Evolutionary conservation across 1,140 invertebrate genomes (phyloP).

Genomic region (Drosophila ercepeae): DNA sequence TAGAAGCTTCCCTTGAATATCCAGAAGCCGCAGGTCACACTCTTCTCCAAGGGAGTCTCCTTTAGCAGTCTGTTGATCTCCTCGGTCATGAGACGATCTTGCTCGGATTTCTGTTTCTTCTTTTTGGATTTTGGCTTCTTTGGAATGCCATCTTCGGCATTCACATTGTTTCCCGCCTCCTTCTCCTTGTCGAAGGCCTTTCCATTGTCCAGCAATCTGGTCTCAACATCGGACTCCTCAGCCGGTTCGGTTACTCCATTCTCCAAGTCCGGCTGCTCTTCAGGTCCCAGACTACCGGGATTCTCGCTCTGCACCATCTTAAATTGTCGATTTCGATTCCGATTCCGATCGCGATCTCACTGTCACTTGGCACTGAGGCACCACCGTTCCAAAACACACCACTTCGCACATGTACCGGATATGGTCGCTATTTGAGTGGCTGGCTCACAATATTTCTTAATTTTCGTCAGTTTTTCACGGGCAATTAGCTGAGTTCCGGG

Average conservation of each 20-base stretch:
- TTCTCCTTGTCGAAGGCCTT: constrained; percentile 22
- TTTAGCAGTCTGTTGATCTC: constrained; percentile 85
- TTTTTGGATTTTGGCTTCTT: constrained; percentile 54
- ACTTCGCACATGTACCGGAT: constrained; percentile 16
- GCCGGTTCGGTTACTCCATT: constrained; percentile 14
- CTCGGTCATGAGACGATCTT: constrained; percentile 69
- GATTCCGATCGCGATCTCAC: constrained; percentile 6
- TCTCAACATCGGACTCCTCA: constrained; percentile 46
- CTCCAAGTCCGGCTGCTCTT: constrained; percentile 40
- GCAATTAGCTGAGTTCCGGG: constrained; percentile 50
- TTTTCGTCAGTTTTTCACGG: constrained; percentile 48
- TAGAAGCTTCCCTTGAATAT: constrained; percentile 85
- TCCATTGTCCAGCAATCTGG: constrained; percentile 69
- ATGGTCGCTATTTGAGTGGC: not conserved
- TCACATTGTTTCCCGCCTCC: constrained; percentile 14
- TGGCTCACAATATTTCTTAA: constrained; percentile 45
- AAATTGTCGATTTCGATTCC: not conserved
- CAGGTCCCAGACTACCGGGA: constrained; percentile 15
- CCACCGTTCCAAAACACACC: not conserved
- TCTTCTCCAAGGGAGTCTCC: constrained; percentile 85
- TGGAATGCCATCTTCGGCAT: not conserved
- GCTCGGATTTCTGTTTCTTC: constrained; percentile 61
- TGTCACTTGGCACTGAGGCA: constrained; percentile 53
- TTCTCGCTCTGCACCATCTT: constrained; percentile 64
- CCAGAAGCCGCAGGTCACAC: constrained; percentile 88